phyloP scores from a whole-genome alignment of 2,113 vertebrate genomes.

The Patagioenas fasciata region DNA sequence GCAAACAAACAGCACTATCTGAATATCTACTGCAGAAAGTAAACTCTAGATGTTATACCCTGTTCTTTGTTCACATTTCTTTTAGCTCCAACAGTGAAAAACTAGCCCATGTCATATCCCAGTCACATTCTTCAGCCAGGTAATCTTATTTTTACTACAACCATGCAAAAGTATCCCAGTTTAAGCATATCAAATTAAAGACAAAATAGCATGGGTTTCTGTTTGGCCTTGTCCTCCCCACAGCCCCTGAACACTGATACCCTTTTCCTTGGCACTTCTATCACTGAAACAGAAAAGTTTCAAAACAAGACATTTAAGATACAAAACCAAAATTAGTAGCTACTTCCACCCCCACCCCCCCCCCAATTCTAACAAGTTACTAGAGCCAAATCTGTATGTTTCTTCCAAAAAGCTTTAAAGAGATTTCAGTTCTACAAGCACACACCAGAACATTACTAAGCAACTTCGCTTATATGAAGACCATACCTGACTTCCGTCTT shows the following conservation, averaged over 20 bases:
- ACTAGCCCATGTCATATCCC: neutral
- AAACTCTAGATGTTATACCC: neutral
- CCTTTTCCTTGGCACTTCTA: neutral
- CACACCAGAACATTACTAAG: neutral
- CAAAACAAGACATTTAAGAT: neutral
- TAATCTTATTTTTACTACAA: neutral
- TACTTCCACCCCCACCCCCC: neutral
- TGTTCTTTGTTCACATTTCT: neutral
- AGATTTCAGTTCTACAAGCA: neutral
- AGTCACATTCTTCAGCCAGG: neutral
- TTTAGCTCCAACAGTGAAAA: neutral
- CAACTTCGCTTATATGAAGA: neutral
- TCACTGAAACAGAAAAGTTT: neutral
- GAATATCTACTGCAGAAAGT: neutral
- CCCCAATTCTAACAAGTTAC: neutral
- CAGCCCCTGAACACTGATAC: fast-evolving
- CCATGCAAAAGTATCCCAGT: neutral
- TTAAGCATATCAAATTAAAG: neutral
- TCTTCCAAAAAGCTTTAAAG: neutral
- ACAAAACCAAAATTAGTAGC: fast-evolving
- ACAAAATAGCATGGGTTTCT: neutral
- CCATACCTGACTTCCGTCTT: conserved; percentile 86
- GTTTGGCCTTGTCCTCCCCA: fast-evolving
- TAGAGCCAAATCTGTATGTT: neutral
- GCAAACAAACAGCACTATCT: neutral